Percentiles rank a stretch among this genome's conserved stretches.
phyloP scores from a whole-genome alignment of 1,140 invertebrate genomes.

The Teleopsis dalmanni region DNA sequence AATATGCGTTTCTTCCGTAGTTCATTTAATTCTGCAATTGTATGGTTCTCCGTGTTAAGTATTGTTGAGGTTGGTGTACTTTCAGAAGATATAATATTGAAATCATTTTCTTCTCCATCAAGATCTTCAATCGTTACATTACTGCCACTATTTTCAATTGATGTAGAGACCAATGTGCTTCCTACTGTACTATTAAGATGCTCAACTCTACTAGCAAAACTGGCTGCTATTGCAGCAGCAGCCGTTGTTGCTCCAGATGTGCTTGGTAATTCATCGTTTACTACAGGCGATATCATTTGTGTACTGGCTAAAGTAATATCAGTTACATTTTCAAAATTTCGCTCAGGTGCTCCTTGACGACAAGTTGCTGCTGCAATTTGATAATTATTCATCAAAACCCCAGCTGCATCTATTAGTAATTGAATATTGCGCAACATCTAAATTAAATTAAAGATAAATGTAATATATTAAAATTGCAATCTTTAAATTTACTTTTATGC shows the following conservation, averaged over 20 bases:
- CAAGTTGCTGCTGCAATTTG: slow-evolving; percentile 49
- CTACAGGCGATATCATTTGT: background rate
- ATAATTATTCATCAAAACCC: slow-evolving; percentile 85
- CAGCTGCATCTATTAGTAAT: slow-evolving; percentile 78
- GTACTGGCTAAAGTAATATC: background rate
- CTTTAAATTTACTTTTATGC: slow-evolving; percentile 57
- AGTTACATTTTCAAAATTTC: background rate
- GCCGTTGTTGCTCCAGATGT: slow-evolving; percentile 23
- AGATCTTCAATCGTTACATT: slow-evolving; percentile 41
- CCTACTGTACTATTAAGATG: background rate
- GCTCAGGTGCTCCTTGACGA: slow-evolving; percentile 32
- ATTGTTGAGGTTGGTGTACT: slow-evolving; percentile 5
- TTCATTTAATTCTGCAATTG: slow-evolving; percentile 46
- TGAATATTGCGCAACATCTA: slow-evolving; percentile 69
- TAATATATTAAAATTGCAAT: background rate
- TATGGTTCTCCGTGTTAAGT: slow-evolving; percentile 13
- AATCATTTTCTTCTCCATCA: slow-evolving; percentile 35
- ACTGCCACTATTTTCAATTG: slow-evolving; percentile 7
- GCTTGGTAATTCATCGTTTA: slow-evolving; percentile 44
- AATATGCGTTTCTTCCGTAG: slow-evolving; percentile 62
- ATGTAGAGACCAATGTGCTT: background rate
- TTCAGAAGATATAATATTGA: slow-evolving; percentile 8
- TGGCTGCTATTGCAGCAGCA: background rate
- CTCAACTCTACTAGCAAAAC: background rate
- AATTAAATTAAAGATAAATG: background rate